Conservation (phyloP, 2,888 invertebrate genomes). For the Xestia rhomboidea region DNA sequence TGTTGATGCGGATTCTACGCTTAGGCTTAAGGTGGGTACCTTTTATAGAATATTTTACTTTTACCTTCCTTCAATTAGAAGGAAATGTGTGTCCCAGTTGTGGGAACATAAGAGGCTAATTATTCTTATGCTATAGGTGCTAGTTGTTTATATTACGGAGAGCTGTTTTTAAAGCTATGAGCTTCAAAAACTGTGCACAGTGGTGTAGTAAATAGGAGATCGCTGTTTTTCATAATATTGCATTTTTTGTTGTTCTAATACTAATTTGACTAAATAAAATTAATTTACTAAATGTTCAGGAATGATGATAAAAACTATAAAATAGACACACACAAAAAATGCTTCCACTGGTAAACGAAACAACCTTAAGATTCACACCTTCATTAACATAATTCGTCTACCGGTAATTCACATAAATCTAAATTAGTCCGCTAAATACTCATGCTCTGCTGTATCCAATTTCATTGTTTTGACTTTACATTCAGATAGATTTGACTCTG, state of each 20-base stretch:
- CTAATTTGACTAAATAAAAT: too few relatives aligned
- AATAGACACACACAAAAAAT: neutral
- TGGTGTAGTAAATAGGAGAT: too few relatives aligned
- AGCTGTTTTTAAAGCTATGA: too few relatives aligned
- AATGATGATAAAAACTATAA: neutral
- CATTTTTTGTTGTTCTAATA: too few relatives aligned
- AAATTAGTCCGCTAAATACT: constrained; percentile 10
- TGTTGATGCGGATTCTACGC: constrained; percentile 95
- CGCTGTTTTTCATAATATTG: too few relatives aligned
- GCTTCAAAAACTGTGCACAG: too few relatives aligned
- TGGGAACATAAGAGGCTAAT: neutral
- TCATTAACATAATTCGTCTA: constrained; percentile 6
- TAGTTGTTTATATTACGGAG: too few relatives aligned
- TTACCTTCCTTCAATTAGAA: neutral
- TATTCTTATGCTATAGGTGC: too few relatives aligned
- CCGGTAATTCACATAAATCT: neutral
- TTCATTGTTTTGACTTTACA: constrained; percentile 50
- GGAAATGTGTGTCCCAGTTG: neutral
- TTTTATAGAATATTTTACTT: neutral
- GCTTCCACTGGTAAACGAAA: neutral
- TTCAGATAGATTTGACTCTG: constrained; percentile 32
- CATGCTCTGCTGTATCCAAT: constrained; percentile 15
- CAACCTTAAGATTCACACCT: constrained; percentile 15
- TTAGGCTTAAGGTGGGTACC: constrained; percentile 94
- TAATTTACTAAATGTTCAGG: neutral